These are phyloP conservation scores for Myotis pilosus DNA, from an alignment of 2,797 vertebrate genomes.

Conservation along the genomic window DNA sequence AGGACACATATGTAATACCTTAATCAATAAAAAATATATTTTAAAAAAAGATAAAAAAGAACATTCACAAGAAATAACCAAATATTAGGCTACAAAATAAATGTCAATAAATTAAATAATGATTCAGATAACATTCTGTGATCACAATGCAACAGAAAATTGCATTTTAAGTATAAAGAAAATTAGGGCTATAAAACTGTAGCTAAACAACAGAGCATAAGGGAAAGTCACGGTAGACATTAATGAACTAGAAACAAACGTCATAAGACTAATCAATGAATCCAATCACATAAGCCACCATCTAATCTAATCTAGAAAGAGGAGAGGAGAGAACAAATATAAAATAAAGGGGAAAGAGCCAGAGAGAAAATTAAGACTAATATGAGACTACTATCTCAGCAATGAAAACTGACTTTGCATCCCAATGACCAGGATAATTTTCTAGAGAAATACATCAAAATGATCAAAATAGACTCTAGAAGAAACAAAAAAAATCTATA, in stretches of 20 bases:
- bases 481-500: constrained; percentile 49
- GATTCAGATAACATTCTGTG: not conserved
- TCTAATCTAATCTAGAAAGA: not conserved
- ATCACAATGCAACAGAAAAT: constrained; percentile 25
- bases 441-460: constrained; percentile 55
- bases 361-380: not conserved
- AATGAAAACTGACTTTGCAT: constrained; percentile 33
- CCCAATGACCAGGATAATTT: constrained; percentile 44
- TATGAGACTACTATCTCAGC: constrained; percentile 23
- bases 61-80: constrained; percentile 29
- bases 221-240: not conserved
- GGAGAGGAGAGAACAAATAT: not conserved
- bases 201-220: constrained; percentile 15
- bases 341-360: not conserved
- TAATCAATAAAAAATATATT: too few species aligned
- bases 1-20: too few species aligned
- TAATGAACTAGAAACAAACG: constrained; percentile 50
- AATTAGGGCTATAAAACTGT: not conserved
- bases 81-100: not conserved
- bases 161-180: not conserved
- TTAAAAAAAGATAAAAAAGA: not conserved
- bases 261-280: constrained; percentile 42
- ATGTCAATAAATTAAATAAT: constrained; percentile 25
- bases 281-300: constrained; percentile 26
- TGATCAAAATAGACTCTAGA: constrained; percentile 32